Evolutionary conservation across 2,797 vertebrate species (phyloP), one percentile per base, ranked within the genome.

Genomic region (Rhinichthys osculus): DNA sequence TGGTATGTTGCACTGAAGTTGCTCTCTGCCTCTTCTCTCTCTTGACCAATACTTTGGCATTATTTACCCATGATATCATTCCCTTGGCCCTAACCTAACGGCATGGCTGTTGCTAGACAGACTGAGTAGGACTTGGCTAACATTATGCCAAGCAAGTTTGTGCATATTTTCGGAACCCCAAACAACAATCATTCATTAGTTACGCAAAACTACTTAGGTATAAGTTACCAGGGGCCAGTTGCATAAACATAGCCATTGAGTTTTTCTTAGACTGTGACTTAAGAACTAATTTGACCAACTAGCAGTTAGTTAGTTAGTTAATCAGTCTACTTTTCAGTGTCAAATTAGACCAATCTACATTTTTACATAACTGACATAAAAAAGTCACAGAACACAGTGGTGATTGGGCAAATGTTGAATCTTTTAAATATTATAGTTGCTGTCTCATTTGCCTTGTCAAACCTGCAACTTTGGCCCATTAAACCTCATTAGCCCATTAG

Each of bases 41-140:
- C 47, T 69, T 40, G 69, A 74, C 72, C 52, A 59, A 76, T 76
- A 84, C 10, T 77, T 9, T 81, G 47, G 77, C 35, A 87, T 81
- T 73, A 81, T 72, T 82, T 47, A 40, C 30, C 17, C 17, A 35
- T 87, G 86, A 88, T 85, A 81, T 86, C 81, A 88, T 82, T 14
- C 52, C 9, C 44, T 21, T 66, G 77, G 40, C 64, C 38, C 44
- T 73, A 64, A 67, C 35, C 66, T 42, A 79, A 47, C 81, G n/a
- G 71, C 66, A 72, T 59, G 38, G 62, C 70, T 89, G 87, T 88
- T 88, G 82, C 78, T 85, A 82, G 69, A 85, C 84, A 85, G 81
- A 87, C 38, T 78, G 44, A 66, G 66, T 74, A 73, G 59, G 40
- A 71, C 40, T 81, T 85, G 78, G 82, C 82, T 23, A 81, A 72